Percentiles rank a stretch among this genome's conserved stretches.
Conservation (phyloP, 2,797 vertebrate species). For the Sebastes iracundus region DNA sequence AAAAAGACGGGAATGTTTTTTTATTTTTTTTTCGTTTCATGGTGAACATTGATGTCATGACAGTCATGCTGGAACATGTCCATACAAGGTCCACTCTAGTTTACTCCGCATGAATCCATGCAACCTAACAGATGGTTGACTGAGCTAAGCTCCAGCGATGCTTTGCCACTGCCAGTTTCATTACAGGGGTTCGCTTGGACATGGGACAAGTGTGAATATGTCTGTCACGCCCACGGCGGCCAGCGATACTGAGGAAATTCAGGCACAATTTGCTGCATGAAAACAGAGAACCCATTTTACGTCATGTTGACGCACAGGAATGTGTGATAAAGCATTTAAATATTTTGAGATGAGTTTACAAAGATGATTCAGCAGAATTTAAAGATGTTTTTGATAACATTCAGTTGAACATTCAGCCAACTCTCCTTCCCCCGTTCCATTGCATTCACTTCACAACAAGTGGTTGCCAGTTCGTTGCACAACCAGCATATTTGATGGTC, state of each 20-base stretch:
- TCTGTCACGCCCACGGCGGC: constrained; percentile 51
- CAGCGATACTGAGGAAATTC: constrained; percentile 5
- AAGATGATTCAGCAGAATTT: neutral
- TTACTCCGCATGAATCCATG: constrained; percentile 61
- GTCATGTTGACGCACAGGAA: neutral
- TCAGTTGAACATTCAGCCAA: too few relatives aligned
- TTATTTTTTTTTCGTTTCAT: constrained; percentile 33
- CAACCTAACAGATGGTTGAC: constrained; percentile 76
- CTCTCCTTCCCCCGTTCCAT: too few relatives aligned
- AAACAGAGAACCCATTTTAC: constrained; percentile 1
- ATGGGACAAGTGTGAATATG: constrained; percentile 57
- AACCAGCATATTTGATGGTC: too few relatives aligned
- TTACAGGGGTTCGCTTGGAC: constrained; percentile 68
- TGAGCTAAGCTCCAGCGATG: constrained; percentile 55
- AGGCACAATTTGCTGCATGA: constrained; percentile 16
- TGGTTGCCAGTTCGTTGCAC: too few relatives aligned
- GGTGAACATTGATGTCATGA: constrained; percentile 66
- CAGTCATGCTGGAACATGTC: constrained; percentile 66
- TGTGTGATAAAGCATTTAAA: neutral
- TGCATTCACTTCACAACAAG: too few relatives aligned
- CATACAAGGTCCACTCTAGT: constrained; percentile 70
- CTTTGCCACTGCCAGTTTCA: constrained; percentile 63
- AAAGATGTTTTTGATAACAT: too few relatives aligned
- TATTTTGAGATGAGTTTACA: neutral
- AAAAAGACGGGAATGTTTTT: constrained; percentile 25